Evolutionary conservation across 1,140 invertebrate species (phyloP).

Genomic region (Oscheius sp.): DNA sequence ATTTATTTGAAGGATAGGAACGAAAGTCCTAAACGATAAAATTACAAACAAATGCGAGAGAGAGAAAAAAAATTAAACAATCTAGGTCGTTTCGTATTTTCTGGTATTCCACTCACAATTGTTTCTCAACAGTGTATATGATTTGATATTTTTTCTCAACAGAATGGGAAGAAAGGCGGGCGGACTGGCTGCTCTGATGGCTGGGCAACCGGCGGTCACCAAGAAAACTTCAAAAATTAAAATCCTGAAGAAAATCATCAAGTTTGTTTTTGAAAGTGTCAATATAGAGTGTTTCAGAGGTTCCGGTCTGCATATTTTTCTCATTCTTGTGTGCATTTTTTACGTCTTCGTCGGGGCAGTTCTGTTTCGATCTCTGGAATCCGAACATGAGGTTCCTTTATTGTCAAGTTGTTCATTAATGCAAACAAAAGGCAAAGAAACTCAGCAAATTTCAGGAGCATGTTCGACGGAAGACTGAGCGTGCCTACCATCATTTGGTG

Average conservation of each 20-base stretch:
- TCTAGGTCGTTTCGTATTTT: no score
- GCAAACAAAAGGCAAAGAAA: neutral
- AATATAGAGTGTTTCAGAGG: neutral
- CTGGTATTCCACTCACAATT: no score
- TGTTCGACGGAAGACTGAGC: neutral
- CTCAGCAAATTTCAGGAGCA: slow-evolving; percentile 9
- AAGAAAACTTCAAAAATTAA: slow-evolving; percentile 16
- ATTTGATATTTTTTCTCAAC: no score
- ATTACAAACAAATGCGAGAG: no score
- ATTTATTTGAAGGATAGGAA: no score
- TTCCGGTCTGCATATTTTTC: slow-evolving; percentile 24
- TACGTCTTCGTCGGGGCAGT: slow-evolving; percentile 35
- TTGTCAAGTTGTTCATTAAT: neutral
- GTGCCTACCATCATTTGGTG: neutral
- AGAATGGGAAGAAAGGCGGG: slow-evolving; percentile 28
- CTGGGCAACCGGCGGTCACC: slow-evolving; percentile 19
- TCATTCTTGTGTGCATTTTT: slow-evolving; percentile 35
- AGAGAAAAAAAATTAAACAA: no score
- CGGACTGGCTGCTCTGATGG: slow-evolving; percentile 30
- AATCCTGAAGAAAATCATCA: slow-evolving; percentile 20
- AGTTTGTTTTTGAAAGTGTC: neutral
- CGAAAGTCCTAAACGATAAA: no score
- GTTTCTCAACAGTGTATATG: no score
- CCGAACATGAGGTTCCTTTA: slow-evolving; percentile 25
- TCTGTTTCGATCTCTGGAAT: slow-evolving; percentile 30